These are phyloP conservation scores for Myocastor coypus DNA, from an alignment of 2,113 vertebrate genomes.

Conservation along the genomic window DNA sequence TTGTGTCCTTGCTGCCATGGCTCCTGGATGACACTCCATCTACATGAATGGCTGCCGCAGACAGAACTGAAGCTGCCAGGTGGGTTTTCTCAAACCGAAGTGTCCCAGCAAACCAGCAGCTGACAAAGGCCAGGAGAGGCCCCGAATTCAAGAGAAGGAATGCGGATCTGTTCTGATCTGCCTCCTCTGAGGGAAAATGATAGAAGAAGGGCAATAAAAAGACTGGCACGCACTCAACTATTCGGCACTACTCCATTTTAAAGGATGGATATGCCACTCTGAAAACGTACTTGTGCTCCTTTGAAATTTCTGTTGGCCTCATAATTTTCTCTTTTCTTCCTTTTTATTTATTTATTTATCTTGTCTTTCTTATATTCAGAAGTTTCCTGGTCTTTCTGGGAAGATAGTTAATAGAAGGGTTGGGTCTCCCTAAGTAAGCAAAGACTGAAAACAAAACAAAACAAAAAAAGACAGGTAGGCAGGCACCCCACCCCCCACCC, in stretches of 20 bases:
- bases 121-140: slow-evolving; percentile 66
- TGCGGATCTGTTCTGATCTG: slow-evolving; percentile 80
- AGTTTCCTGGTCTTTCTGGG: not conserved
- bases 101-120: slow-evolving; percentile 53
- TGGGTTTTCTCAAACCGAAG: slow-evolving; percentile 72
- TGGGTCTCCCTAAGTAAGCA: not conserved
- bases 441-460: not conserved
- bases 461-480: not conserved
- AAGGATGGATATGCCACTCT: not conserved
- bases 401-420: not conserved
- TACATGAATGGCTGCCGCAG: slow-evolving; percentile 10
- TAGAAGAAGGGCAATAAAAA: slow-evolving; percentile 75
- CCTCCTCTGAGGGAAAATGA: slow-evolving; percentile 66
- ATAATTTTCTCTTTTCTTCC: not conserved
- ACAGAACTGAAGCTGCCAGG: slow-evolving; percentile 57
- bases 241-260: slow-evolving; percentile 69
- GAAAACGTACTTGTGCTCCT: not conserved
- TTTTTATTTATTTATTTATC: too few species aligned
- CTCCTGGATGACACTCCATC: slow-evolving; percentile 73
- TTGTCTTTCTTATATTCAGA: not conserved
- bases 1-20: slow-evolving; percentile 78
- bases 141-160: slow-evolving; percentile 68
- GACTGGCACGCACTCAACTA: slow-evolving; percentile 75
- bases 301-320: not conserved
- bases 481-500: not conserved